phyloP scores from a whole-genome alignment of 2,113 vertebrate species.

The Silurus glanis region DNA sequence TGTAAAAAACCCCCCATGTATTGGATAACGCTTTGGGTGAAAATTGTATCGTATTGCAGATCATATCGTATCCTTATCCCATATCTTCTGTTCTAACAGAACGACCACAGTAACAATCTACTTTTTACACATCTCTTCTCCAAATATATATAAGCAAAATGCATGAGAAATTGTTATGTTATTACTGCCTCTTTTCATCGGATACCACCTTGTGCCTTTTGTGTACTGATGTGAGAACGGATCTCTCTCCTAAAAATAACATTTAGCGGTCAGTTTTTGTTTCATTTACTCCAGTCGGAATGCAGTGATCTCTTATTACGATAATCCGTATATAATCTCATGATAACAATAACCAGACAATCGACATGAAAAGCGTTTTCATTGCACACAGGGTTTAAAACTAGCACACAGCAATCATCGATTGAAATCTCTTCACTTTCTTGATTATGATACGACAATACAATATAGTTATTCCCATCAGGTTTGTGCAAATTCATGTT shows the following conservation, averaged over 20 bases:
- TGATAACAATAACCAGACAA: background rate
- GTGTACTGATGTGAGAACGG: background rate
- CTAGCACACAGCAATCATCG: background rate
- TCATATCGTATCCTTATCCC: background rate
- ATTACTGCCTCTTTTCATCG: background rate
- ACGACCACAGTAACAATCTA: background rate
- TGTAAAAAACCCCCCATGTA: background rate
- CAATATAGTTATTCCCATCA: conserved; percentile 66
- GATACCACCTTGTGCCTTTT: background rate
- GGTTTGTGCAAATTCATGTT: conserved; percentile 78
- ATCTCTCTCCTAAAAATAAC: no score
- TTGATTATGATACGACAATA: conserved; percentile 21
- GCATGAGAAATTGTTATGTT: no score
- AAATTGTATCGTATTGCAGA: background rate
- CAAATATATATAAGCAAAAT: background rate
- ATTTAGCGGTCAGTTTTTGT: no score
- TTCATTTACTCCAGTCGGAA: background rate
- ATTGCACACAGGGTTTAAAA: background rate
- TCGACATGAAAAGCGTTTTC: background rate
- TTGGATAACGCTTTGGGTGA: background rate
- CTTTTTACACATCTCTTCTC: background rate
- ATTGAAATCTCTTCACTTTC: background rate
- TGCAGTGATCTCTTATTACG: background rate
- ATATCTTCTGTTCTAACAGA: background rate
- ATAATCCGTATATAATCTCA: background rate